A percentile compares a stretch with the other conserved stretches of the same genome.
Conservation (phyloP, 2,797 vertebrate genomes). For the Melanotaenia nigrans region DNA sequence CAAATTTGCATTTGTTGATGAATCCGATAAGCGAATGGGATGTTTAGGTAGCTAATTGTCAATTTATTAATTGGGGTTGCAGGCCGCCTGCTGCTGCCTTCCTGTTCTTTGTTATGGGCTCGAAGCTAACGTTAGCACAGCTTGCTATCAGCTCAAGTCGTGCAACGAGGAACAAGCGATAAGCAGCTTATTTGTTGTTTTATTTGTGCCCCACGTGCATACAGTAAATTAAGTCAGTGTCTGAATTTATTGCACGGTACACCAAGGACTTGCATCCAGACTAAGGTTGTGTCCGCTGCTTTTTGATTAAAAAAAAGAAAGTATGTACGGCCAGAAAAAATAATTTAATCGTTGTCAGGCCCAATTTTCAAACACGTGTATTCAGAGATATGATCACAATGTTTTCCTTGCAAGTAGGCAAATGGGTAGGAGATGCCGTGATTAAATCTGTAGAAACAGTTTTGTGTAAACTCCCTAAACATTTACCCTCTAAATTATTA, state of each 20-base stretch:
- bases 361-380: neutral
- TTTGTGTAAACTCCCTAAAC: no score
- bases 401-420: neutral
- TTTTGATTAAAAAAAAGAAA: neutral
- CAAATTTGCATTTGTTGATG: slow-evolving; percentile 43
- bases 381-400: neutral
- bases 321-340: neutral
- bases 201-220: rapidly evolving
- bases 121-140: slow-evolving; percentile 57
- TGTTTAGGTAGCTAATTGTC: neutral
- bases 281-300: neutral
- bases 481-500: no score
- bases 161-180: neutral
- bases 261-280: neutral
- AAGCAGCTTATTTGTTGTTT: neutral
- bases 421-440: no score
- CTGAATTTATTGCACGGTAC: neutral
- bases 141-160: slow-evolving; percentile 2
- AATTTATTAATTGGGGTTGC: slow-evolving; percentile 16
- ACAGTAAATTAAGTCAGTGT: no score
- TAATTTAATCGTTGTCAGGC: neutral
- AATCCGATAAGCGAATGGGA: neutral
- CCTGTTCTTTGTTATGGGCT: slow-evolving; percentile 64
- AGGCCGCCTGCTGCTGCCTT: slow-evolving; percentile 46
- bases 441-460: no score